A percentile compares a stretch with the other conserved stretches of the same genome.
These are phyloP conservation scores for Plectrocnemia conspersa DNA, from an alignment of 1,140 invertebrate species.

Conservation along the genomic window DNA sequence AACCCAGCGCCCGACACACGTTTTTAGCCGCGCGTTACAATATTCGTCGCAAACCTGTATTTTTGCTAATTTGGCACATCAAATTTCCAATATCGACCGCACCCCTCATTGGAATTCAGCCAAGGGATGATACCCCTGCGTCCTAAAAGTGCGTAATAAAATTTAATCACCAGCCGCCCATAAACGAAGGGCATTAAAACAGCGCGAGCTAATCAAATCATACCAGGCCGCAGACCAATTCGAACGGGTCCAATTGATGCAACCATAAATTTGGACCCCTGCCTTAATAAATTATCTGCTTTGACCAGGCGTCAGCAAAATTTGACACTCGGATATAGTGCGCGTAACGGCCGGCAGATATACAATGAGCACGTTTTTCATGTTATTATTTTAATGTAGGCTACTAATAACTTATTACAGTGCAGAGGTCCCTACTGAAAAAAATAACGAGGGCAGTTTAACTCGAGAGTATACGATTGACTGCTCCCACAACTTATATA, in stretches of 20 bases:
- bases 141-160: conserved; percentile 9
- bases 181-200: conserved; percentile 17
- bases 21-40: too few species aligned
- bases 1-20: not conserved
- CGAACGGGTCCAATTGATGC: not conserved
- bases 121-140: not conserved
- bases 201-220: conserved; percentile 19
- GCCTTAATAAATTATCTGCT: not conserved
- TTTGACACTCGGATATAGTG: too few species aligned
- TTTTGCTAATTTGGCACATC: too few species aligned
- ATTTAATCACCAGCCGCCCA: conserved; percentile 14
- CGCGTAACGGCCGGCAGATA: too few species aligned
- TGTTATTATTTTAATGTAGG: too few species aligned
- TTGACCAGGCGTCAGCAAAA: too few species aligned
- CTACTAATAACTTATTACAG: not conserved
- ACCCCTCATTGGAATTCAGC: not conserved
- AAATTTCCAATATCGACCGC: too few species aligned
- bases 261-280: not conserved
- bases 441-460: too few species aligned
- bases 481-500: too few species aligned
- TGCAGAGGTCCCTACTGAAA: not conserved
- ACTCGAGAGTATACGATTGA: too few species aligned
- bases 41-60: too few species aligned
- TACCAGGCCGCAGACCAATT: conserved; percentile 7
- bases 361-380: too few species aligned